Evolutionary conservation across 2,113 vertebrate species (phyloP), one percentile per base, ranked within the genome.

Genomic region (Hyla sarda): DNA sequence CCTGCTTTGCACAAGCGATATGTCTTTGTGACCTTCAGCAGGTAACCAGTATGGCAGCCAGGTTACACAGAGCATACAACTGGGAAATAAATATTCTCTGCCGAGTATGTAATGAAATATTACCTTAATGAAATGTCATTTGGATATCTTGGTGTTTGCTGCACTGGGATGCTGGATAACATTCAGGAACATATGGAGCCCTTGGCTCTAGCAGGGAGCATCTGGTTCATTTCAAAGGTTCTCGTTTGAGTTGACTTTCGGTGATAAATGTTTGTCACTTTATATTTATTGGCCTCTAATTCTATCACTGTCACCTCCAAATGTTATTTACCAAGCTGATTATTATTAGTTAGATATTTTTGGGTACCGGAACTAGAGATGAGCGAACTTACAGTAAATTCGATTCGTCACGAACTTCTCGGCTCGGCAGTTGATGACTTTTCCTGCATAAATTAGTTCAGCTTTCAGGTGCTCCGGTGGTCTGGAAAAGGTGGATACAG

Each of bases 41-140:
- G 41, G 71, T 47, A 47, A 6, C n/a, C 34, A n/a, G 37, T 25
- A 47, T 25, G 41, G 23, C 71, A 47, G 37, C 19, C 41, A 74
- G 71, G 37, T 13, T 14, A 9, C 41, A 47, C 71, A 47, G 25
- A 74, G 21, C 71, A n/a, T 25, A 74, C 71, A 14, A 45, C 71
- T 47, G 41, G 71, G 41, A 47, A n/a, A 74, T 74, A 25, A 23
- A 74, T 74, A 47, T 74, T 47, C 37, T 47, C 37, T 47, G 10
- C 41, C 12, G 23, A 25, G 34, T 10, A 25, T 16, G 21, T 5
- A 47, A 12, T 47, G 41, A 74, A 47, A 74, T 74, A 47, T 41
- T 71, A 41, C 32, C 32, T 71, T 71, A 71, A 71, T 71, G 32
- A 71, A 41, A 71, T 71, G 67, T 71, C 67, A 71, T 71, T 71